Percentiles rank a stretch among this genome's conserved stretches.
Conservation (phyloP, 1,140 invertebrate genomes). For the Pseudomyrmex pallidus region DNA sequence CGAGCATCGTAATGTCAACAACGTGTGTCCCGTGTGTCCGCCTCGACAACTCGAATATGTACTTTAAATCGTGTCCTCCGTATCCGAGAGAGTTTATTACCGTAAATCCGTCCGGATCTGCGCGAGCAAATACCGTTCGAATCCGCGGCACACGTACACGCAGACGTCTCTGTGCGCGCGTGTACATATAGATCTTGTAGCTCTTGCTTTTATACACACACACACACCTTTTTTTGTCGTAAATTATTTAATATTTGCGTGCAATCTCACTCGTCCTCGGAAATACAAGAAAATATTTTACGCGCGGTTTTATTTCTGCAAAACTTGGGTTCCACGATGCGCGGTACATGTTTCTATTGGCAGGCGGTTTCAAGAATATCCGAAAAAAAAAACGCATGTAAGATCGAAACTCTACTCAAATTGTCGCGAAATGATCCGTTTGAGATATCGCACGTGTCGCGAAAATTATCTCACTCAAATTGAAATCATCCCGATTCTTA, state of each 20-base stretch:
- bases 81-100: constrained; percentile 64
- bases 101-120: constrained; percentile 55
- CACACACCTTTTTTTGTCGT: too few relatives aligned
- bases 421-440: neutral
- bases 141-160: neutral
- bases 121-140: constrained; percentile 55
- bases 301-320: too few relatives aligned
- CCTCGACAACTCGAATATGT: constrained; percentile 54
- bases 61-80: constrained; percentile 61
- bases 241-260: too few relatives aligned
- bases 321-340: too few relatives aligned
- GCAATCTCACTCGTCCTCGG: too few relatives aligned
- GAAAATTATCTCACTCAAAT: constrained; percentile 47
- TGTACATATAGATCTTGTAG: neutral
- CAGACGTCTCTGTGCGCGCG: neutral
- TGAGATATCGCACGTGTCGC: neutral
- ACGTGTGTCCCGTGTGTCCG: constrained; percentile 2
- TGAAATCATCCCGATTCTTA: constrained; percentile 28
- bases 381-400: neutral
- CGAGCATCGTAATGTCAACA: constrained; percentile 54
- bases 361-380: too few relatives aligned
- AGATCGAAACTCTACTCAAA: neutral
- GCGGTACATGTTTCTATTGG: too few relatives aligned
- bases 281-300: too few relatives aligned
- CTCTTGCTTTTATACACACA: too few relatives aligned